Evolutionary conservation across 30 jellyfish, hydroid and myxozoan species (phyloP).

Genomic region (Phacellophora camtschatica): DNA sequence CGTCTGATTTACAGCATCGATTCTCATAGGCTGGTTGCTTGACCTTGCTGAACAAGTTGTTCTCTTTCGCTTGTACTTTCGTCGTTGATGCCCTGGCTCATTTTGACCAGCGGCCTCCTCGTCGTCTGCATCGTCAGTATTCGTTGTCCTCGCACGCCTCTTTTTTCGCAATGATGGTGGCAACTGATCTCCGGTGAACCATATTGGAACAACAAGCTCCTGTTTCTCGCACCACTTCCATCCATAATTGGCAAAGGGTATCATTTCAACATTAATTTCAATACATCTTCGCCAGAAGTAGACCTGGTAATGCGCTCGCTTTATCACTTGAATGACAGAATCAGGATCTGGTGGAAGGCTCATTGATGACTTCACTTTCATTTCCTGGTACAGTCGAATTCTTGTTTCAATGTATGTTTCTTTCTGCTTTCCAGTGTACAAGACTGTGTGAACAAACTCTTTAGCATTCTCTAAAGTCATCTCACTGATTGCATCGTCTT

Average conservation of each 20-base stretch:
- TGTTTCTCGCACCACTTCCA: constrained; percentile 42
- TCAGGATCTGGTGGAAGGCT: constrained; percentile 67
- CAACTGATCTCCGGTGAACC: constrained; percentile 53
- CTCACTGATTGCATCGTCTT: constrained; percentile 2
- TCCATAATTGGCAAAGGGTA: constrained; percentile 27
- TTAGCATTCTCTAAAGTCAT: not conserved
- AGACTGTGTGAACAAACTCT: constrained; percentile 28
- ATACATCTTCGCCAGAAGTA: constrained; percentile 42
- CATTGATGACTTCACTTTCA: constrained; percentile 48
- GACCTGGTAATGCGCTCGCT: constrained; percentile 53
- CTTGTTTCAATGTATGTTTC: constrained; percentile 52
- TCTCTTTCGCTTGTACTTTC: constrained; percentile 6
- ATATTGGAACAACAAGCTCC: constrained; percentile 36
- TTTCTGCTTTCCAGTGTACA: constrained; percentile 31
- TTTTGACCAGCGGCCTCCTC: not conserved
- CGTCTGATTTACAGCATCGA: not conserved
- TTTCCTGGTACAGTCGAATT: constrained; percentile 37
- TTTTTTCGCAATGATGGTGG: constrained; percentile 31
- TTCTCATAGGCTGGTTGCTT: not conserved
- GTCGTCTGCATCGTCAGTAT: not conserved
- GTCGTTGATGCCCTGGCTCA: constrained; percentile 15
- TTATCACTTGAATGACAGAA: constrained; percentile 57
- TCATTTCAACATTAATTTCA: not conserved
- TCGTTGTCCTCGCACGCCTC: not conserved
- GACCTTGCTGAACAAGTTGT: not conserved